Evolutionary conservation across 2,113 vertebrate species (phyloP), one percentile per base, ranked within the genome.

Genomic region (Xyliphius kryptos): DNA sequence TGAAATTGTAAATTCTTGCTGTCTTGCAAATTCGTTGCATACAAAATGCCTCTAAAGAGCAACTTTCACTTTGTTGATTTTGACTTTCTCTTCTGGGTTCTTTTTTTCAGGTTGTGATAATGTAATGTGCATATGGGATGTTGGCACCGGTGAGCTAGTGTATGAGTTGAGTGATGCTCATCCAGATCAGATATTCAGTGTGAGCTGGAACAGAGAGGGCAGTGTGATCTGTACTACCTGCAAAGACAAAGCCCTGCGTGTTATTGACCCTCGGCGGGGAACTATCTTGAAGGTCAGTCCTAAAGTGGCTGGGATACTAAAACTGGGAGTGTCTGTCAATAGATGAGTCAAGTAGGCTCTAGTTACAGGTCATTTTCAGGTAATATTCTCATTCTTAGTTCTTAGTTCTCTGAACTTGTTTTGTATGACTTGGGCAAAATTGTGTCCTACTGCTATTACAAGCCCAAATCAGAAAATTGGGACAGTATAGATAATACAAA

Each of bases 161-260:
- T 95, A 94, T 80, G 89, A 89, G 49, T 82, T 98, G 55, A 80
- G 80, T 0, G 85, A 89, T 20, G 70, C 86, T 66, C 95, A 97
- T 76, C 90, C 91, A 0, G 95, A 97, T 79, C 85, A 96, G 78
- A 97, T 98, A 82, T 97, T 96, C 87, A 95, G 88, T 0, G 85
- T 92, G 61, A 76, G 89, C 86, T 98, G 95, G 95, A 98, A 93
- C 80, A 87, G 80, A 6, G 87, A 92, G 0, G 95, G 95, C 54
- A 88, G 89, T 40, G 87, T 82, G 13, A 79, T 97, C 70, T 94
- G 92, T 63, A 91, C 92, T 0, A 88, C 93, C 11, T 96, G 94
- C 83, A 97, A 94, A 75, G 95, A 97, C 89, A 98, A 97, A 84
- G 89, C 86, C 0, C 69, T 98, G 67, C 91, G 95, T 1, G 66